Base-by-base conservation (phyloP, 2,113 vertebrate species). In the Rhipidura dahli region DNA sequence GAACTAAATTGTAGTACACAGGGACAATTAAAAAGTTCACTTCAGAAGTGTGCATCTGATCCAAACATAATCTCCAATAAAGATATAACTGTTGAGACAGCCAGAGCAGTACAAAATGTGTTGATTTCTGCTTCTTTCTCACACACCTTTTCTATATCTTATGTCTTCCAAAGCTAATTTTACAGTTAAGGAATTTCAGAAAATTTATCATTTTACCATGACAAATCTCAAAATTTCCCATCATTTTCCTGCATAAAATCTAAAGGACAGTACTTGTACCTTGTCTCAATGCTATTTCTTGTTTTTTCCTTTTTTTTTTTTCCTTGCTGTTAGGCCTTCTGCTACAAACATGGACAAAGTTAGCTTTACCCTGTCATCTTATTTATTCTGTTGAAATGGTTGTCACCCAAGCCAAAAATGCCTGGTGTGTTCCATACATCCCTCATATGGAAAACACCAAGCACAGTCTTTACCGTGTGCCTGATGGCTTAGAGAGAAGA, bases 281-380 rank as follows among this genome's bases (percentile, higher is more conserved):
- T 83, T n/a, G 11, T 33, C 9, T 73, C 6, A 37, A 10, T 33
- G 3, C 15, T 35, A 30, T 23, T 50, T 72, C 0, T 30, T 40
- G n/a, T 16, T 20, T 16, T 15, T 8, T 26, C 13, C 2, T n/a
- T 10, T 35, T 9, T 27, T 9, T 57, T 54, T 7, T 1, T 4
- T 10, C 3, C n/a, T n/a, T 31, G 11, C 8, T 54, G 3, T 45
- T 87, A 49, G 15, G 5, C n/a, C 1, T 75, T 51, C 20, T 60
- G 5, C 13, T 76, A 26, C 35, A 80, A 77, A 72, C 3, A n/a
- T n/a, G 8, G 35, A 60, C 18, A 77, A 80, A 45, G 3, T 60
- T 51, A 69, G 7, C 9, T 68, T 89, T 69, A 73, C 9, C 7
- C 60, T 56, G 45, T 50, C 2, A 24, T 37, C 27, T 40, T 27